These are phyloP conservation scores for Phrixothrix hirtus DNA, from an alignment of 2,888 invertebrate genomes.

Conservation along the genomic window DNA sequence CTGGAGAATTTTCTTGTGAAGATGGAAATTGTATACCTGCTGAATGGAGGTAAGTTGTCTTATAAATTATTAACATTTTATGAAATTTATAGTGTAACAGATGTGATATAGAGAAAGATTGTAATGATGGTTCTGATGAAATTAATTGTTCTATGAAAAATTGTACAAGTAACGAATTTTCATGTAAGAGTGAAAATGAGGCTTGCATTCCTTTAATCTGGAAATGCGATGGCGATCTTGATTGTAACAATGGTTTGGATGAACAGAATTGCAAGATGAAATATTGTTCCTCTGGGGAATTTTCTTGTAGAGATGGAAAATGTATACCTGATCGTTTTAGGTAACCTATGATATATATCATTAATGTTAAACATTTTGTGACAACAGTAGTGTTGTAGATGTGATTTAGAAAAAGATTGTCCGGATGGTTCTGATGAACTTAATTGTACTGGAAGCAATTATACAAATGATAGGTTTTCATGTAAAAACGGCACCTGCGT, in stretches of 20 bases:
- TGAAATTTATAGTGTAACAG: no score
- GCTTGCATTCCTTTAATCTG: slow-evolving; percentile 64
- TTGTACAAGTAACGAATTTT: slow-evolving; percentile 44
- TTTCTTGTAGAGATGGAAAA: background rate
- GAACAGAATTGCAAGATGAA: slow-evolving; percentile 62
- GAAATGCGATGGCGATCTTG: slow-evolving; percentile 58
- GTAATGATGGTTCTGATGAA: slow-evolving; percentile 63
- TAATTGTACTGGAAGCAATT: slow-evolving; percentile 46
- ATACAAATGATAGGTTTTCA: background rate
- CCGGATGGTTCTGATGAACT: slow-evolving; percentile 68
- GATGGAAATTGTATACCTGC: slow-evolving; percentile 46
- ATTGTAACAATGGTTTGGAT: slow-evolving; percentile 64
- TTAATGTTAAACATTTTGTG: slow-evolving; percentile 64
- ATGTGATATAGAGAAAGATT: slow-evolving; percentile 61
- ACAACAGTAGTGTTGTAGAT: slow-evolving; percentile 78
- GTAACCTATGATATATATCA: background rate
- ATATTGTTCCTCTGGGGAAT: slow-evolving; percentile 48
- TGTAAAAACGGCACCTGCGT: no score
- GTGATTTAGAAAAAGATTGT: no score
- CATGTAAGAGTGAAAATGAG: slow-evolving; percentile 56
- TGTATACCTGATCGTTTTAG: background rate
- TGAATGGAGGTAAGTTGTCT: slow-evolving; percentile 41
- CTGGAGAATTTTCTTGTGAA: no score
- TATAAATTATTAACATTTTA: slow-evolving; percentile 1
- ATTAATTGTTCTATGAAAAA: slow-evolving; percentile 60